Base-by-base conservation (phyloP, 2,888 invertebrate species). In the Alsophila aescularia region DNA sequence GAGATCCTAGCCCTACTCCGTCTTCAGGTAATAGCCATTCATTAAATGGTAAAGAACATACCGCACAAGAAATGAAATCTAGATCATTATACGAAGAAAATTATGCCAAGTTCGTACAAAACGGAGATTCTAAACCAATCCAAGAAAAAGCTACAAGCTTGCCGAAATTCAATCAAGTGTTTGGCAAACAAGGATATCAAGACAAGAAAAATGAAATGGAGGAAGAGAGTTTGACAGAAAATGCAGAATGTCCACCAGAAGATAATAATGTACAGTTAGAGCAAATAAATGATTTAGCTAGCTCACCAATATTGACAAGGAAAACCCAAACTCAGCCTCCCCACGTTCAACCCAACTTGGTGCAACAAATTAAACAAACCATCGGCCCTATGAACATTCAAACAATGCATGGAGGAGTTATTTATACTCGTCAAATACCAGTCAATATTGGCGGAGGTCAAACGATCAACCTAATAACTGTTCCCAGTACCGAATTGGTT, bases 131-230 rank as follows among this genome's bases (percentile, higher is more conserved):
- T 31, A 88, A 88, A 71, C 70, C 75, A 8, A 61, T 69, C 42
- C 67, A 79, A 34, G 93, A 93, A 70, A 90, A 91, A 67, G 77
- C 86, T 6, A 92, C 92, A 8, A 90, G 93, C 48, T 83, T 96
- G 55, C 96, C 96, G 2, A 96, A 96, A 81, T 96, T 96, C 75
- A 95, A 95, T 73, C 96, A 96, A 82, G 96, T 95, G 0, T 96
- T 96, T 77, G 95, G 96, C 0, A 95, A 95, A 81, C 93, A 94
- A 39, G 94, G 94, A 37, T 95, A 92, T 73, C 93, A 89, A 79
- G 92, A 92, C 61, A 87, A 86, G 52, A 70, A 70, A 52, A 79
- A 70, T 47, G 87, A 88, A 54, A 72, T 83, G 1, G 77, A 72
- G 7, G 53, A 29, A n/a, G 56, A 54, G 2, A 52, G 47, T 27